Percentiles rank a stretch among this genome's conserved stretches.
Evolutionary conservation across 1,140 invertebrate genomes (phyloP).

Genomic region (Metopolophium dirhodum): DNA sequence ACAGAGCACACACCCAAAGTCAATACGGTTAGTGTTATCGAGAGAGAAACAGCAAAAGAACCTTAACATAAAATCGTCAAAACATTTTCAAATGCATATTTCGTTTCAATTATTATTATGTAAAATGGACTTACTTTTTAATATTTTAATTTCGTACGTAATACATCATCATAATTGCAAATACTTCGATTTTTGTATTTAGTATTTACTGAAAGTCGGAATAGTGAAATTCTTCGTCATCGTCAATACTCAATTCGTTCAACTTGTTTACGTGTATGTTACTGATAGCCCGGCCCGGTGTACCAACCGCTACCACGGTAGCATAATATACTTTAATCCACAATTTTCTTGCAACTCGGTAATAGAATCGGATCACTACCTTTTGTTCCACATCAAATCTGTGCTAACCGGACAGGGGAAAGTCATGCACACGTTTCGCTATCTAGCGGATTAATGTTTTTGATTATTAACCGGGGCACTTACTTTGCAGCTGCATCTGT

Average conservation of each 20-base stretch:
- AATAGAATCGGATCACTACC: too few relatives aligned
- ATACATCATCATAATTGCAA: neutral
- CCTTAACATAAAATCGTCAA: too few relatives aligned
- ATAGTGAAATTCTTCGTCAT: neutral
- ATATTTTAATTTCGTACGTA: neutral
- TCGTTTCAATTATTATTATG: neutral
- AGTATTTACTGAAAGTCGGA: neutral
- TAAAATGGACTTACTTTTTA: constrained; percentile 14
- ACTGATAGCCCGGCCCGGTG: neutral
- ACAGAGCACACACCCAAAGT: constrained; percentile 19
- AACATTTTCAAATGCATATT: neutral
- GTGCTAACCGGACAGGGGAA: too few relatives aligned
- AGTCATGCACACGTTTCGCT: too few relatives aligned
- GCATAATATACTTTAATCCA: neutral
- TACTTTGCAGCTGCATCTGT: too few relatives aligned
- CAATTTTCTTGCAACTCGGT: too few relatives aligned
- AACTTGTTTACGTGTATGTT: constrained; percentile 41
- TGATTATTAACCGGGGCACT: too few relatives aligned
- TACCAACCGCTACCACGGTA: neutral
- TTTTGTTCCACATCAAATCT: too few relatives aligned
- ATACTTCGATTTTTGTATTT: neutral
- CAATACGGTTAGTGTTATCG: neutral
- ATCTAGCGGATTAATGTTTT: too few relatives aligned
- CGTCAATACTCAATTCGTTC: neutral
- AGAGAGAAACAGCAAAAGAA: neutral